phyloP scores from a whole-genome alignment of 2,797 vertebrate species.

The Microctenopoma stevenorrisi region DNA sequence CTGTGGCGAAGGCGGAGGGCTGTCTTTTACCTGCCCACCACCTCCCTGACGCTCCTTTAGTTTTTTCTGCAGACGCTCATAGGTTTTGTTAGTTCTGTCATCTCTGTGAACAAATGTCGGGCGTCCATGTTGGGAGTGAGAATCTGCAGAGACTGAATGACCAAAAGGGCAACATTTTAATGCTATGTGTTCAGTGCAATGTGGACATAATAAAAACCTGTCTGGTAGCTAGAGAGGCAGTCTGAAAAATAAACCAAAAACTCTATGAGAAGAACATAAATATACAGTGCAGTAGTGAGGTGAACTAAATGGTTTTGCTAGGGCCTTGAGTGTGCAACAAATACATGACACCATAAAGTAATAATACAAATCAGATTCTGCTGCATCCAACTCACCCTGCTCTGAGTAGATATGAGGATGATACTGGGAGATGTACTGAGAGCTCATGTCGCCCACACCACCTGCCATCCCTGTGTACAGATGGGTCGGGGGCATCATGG shows the following conservation, averaged over 20 bases:
- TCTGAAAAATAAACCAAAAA: conserved; percentile 8
- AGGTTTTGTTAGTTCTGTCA: conserved; percentile 95
- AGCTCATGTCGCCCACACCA: conserved; percentile 90
- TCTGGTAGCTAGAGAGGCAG: conserved; percentile 2
- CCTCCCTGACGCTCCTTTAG: conserved; percentile 92
- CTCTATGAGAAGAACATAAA: conserved; percentile 10
- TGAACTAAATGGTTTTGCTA: conserved; percentile 22
- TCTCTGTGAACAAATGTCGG: conserved; percentile 89
- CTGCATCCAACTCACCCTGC: conserved; percentile 86
- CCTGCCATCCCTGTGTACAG: conserved; percentile 91
- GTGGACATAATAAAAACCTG: neutral
- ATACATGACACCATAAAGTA: conserved; percentile 24
- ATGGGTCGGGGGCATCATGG: conserved; percentile 93
- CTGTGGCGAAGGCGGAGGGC: conserved; percentile 92
- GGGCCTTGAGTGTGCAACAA: conserved; percentile 8
- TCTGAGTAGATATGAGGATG: conserved; percentile 95
- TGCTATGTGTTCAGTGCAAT: neutral
- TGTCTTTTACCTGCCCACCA: conserved; percentile 90
- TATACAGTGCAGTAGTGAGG: neutral
- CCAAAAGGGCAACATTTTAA: conserved; percentile 8
- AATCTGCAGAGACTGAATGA: conserved; percentile 84
- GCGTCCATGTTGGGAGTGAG: conserved; percentile 90
- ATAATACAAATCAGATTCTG: conserved; percentile 2
- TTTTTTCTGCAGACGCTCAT: conserved; percentile 96
- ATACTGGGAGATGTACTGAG: conserved; percentile 96